Base-by-base conservation (phyloP, 2,888 invertebrate species). In the Strigamia transsilvanica region DNA sequence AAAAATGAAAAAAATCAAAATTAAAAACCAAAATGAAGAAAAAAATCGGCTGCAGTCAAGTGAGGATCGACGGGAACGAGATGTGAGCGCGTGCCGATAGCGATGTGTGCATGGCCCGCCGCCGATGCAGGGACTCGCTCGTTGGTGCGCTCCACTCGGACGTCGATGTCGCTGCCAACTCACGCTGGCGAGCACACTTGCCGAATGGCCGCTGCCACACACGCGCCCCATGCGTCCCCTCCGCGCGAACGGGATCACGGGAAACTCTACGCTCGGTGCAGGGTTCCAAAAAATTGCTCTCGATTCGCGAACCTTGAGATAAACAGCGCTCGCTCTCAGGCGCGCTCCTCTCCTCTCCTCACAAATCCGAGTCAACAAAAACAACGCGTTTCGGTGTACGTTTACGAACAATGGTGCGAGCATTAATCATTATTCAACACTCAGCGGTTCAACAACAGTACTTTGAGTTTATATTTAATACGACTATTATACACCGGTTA, bases 181-280 rank as follows among this genome's bases (percentile, higher is more conserved):
- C n/a, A 18, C 51, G 51, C 51, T 51, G 51, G 51, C 51, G 51
- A 51, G 51, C 51, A 51, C 15, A 51, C 51, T 51, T 51, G 18
- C 51, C 38, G 51, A 51, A 51, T 51, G 51, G 51, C 51, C 51
- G 51, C 51, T 51, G 51, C 51, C 51, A 51, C 51, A 51, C 51
- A 51, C 51, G 51, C 51, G 51, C 51, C 18, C 51, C 51, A 51
- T 18, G 51, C 51, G 51, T 51, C 51, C 51, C 12, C 15, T 51
- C 15, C 3, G 18, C 18, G 51, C 51, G n/a, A 0, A n/a, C 18
- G 3, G 51, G 6, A 51, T 51, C 15, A 13, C 15, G 51, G 51
- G 51, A 51, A 51, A 51, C 15, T 10, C n/a, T 51, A 51, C 6
- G 6, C 51, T 51, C 51, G 51, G 6, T 13, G 51, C 51, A 51